These are phyloP conservation scores for Micromesistius poutassou DNA, from an alignment of 2,797 vertebrate genomes.

Conservation along the genomic window DNA sequence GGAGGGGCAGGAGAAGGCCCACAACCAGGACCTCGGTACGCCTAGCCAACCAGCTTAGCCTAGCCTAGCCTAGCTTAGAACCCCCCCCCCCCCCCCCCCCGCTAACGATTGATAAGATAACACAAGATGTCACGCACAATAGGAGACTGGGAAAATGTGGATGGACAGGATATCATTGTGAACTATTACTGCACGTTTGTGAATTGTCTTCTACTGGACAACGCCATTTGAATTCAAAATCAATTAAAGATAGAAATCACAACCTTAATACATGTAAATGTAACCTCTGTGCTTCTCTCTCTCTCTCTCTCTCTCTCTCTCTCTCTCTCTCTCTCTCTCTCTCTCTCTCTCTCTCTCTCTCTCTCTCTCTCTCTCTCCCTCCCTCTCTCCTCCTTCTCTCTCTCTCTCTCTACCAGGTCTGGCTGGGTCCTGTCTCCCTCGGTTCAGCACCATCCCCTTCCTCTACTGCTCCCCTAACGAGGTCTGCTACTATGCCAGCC, in stretches of 20 bases:
- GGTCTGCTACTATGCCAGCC: constrained; percentile 89
- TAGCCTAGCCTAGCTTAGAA: neutral
- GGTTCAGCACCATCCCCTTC: constrained; percentile 96
- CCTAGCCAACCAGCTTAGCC: neutral
- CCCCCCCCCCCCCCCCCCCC: too few species aligned
- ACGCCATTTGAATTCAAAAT: too few species aligned
- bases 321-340: neutral
- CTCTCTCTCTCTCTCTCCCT: neutral
- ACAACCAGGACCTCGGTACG: constrained; percentile 93
- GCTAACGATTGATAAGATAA: too few species aligned
- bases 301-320: too few species aligned
- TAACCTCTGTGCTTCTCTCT: neutral
- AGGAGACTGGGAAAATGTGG: too few species aligned
- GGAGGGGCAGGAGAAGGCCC: constrained; percentile 94
- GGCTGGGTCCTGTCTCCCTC: constrained; percentile 89
- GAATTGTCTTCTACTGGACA: too few species aligned
- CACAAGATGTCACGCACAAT: too few species aligned
- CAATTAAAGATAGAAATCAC: too few species aligned
- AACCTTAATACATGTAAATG: neutral
- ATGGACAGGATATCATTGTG: too few species aligned
- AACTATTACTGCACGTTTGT: too few species aligned
- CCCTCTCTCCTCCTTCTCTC: neutral
- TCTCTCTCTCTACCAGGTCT: constrained; percentile 73
- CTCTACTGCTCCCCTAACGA: constrained; percentile 93
- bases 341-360: neutral